Conservation (phyloP, 2,113 vertebrate species). For the Vulpes lagopus region DNA sequence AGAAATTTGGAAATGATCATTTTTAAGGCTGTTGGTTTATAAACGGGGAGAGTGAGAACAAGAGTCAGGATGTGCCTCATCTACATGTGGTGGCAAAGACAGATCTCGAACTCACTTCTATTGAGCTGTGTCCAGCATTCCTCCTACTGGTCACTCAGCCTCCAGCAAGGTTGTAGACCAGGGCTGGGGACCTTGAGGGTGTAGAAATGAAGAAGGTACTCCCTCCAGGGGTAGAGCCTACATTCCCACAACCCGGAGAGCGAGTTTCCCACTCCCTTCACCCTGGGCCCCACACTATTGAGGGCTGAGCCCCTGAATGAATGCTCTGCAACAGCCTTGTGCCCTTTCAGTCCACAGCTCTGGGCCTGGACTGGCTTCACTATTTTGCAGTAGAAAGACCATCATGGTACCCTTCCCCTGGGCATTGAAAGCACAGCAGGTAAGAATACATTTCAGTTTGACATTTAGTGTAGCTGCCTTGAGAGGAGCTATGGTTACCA, state of each 20-base stretch:
- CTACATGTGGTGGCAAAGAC: background rate
- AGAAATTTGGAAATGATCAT: background rate
- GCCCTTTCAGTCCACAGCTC: background rate
- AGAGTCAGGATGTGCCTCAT: background rate
- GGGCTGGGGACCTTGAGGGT: background rate
- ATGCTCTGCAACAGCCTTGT: rapidly evolving
- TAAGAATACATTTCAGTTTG: rapidly evolving
- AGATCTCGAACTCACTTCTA: background rate
- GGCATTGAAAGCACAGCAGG: rapidly evolving
- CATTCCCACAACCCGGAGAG: rapidly evolving
- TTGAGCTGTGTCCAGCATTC: too few relatives aligned
- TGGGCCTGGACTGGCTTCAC: background rate
- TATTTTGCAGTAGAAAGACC: background rate
- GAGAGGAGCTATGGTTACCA: background rate
- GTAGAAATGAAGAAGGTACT: too few relatives aligned
- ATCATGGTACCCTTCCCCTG: rapidly evolving
- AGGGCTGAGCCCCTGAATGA: too few relatives aligned
- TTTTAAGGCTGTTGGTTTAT: background rate
- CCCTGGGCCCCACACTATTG: background rate
- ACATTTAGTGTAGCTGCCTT: background rate
- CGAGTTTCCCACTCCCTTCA: rapidly evolving
- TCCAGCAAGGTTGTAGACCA: background rate
- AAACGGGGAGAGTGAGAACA: background rate
- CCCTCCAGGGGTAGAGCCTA: background rate
- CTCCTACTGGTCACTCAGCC: background rate